Base-by-base conservation (phyloP, 2,113 vertebrate genomes). In the Lampris megalopsis region DNA sequence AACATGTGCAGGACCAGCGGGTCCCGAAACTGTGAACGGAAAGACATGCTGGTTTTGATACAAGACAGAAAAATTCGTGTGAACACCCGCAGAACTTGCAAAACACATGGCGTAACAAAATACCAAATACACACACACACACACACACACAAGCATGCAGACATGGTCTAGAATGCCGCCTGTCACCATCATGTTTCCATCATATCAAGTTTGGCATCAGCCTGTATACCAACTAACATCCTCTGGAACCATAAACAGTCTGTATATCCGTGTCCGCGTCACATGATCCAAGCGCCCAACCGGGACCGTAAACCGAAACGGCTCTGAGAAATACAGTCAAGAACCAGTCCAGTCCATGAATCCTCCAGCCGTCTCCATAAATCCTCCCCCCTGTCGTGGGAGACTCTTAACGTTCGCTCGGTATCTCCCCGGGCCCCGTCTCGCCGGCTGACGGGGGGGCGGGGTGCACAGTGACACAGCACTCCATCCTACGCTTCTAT, bases 401-500 rank as follows among this genome's bases (percentile, higher is more conserved):
- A 70, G 82, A 77, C 75, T 84, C 60, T 36, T 42, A 13, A 10
- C 9, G 73, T 69, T 62, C 57, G 36, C 57, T 45, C 74, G 50
- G 24, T 76, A 64, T 68, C 82, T 67, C 58, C 37, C 66, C 40
- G 60, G 4, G 11, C 41, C 74, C 35, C 10, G 4, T 82, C 75
- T 87, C 82, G 83, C 63, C 2, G 86, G 76, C 77, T 79, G 80
- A 77, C 80, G 41, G 90, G 73, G 84, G 72, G 85, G 86, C 24
- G 24, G 24, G 24, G 24, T 24, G 81, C 86, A 80, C 79, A 83
- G 77, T 88, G 88, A 87, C 84, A 86, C 87, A 78, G 91, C 85
- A 91, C 86, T 85, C 80, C 79, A 79, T 83, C 68, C 80, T 45
- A 69, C 61, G 68, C 79, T 88, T 90, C 80, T 81, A 91, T 92